phyloP scores from a whole-genome alignment of 2,888 invertebrate species.

The Pseudococcus jackbeardsleyi region DNA sequence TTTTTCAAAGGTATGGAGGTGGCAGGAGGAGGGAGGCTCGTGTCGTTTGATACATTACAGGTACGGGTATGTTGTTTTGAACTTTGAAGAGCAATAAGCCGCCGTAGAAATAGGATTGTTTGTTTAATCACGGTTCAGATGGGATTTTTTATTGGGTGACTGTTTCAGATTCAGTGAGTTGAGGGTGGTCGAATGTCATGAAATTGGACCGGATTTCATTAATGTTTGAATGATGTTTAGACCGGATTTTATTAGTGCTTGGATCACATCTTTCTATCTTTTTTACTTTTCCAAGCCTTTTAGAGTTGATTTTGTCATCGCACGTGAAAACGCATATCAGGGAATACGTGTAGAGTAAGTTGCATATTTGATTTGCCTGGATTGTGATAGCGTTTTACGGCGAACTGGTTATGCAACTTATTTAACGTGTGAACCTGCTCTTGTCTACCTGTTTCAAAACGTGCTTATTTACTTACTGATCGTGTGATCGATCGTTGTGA shows the following conservation, averaged over 20 bases:
- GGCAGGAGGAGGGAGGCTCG: not conserved
- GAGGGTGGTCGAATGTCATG: too few relatives aligned
- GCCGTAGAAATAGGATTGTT: not conserved
- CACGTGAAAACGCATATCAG: not conserved
- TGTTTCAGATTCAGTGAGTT: not conserved
- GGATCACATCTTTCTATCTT: too few relatives aligned
- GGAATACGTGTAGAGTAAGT: not conserved
- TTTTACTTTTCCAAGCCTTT: too few relatives aligned
- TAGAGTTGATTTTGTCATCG: too few relatives aligned
- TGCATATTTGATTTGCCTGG: not conserved
- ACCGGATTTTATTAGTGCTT: too few relatives aligned
- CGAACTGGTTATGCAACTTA: constrained; percentile 43
- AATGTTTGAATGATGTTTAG: too few relatives aligned
- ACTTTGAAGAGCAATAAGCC: not conserved
- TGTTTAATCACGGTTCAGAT: not conserved
- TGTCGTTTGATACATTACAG: not conserved
- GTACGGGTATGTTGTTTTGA: not conserved
- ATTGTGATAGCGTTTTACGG: not conserved
- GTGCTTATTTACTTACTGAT: too few relatives aligned
- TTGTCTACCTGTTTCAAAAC: too few relatives aligned
- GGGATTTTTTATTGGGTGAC: not conserved
- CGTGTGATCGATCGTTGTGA: too few relatives aligned
- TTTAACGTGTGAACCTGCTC: not conserved
- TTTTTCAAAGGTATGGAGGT: not conserved
- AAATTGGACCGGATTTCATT: too few relatives aligned